A percentile compares a stretch with the other conserved stretches of the same genome.
These are phyloP conservation scores for Scatophagus argus DNA, from an alignment of 2,113 vertebrate genomes.

Conservation along the genomic window DNA sequence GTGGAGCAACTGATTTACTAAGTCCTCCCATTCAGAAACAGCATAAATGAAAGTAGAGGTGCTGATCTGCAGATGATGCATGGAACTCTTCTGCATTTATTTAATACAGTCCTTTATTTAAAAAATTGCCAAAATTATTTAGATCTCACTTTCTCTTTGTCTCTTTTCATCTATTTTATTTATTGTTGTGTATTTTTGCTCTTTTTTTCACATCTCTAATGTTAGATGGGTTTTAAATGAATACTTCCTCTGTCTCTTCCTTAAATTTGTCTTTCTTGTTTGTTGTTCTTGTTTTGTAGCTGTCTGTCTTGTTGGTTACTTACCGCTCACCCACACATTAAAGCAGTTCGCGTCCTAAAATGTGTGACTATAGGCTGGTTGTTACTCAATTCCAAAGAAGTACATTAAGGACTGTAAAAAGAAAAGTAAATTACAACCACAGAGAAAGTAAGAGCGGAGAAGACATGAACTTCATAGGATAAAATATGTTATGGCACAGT, in stretches of 20 bases:
- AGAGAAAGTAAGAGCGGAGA: not conserved
- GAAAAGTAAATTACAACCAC: not conserved
- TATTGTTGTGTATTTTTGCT: constrained; percentile 24
- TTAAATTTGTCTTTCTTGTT: constrained; percentile 7
- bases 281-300: too few relatives aligned
- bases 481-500: not conserved
- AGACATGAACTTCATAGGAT: not conserved
- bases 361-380: not conserved
- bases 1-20: constrained; percentile 41
- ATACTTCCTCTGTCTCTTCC: not conserved
- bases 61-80: constrained; percentile 22
- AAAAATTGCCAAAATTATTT: not conserved
- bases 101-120: constrained; percentile 25
- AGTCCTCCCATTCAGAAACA: constrained; percentile 27
- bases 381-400: constrained; percentile 3
- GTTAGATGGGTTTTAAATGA: constrained; percentile 16
- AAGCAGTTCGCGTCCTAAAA: constrained; percentile 11
- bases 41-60: constrained; percentile 7
- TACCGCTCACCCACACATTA: not conserved
- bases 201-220: constrained; percentile 2
- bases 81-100: not conserved
- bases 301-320: constrained; percentile 14
- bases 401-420: not conserved
- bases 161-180: constrained; percentile 44
- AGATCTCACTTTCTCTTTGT: constrained; percentile 12